These are phyloP conservation scores for Armadillidium nasatum DNA, from an alignment of 1,140 invertebrate genomes.

Conservation along the genomic window DNA sequence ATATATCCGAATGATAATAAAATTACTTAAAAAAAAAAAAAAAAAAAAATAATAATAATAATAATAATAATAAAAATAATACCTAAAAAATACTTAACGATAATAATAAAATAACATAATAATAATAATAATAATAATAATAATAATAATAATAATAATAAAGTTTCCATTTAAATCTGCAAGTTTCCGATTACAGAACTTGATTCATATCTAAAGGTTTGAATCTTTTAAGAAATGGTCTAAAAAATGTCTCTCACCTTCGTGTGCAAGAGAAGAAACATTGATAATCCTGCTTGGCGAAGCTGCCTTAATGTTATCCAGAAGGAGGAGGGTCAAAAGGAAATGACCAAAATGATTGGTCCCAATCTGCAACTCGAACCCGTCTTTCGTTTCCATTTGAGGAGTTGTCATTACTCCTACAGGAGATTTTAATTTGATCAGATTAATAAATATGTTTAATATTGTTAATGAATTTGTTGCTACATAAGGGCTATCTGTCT, in stretches of 20 bases:
- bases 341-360: conserved; percentile 50
- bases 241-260: too few species aligned
- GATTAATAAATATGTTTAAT: not conserved
- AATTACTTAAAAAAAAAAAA: too few species aligned
- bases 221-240: too few species aligned
- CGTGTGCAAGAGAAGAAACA: conserved; percentile 77
- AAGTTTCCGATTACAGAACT: not conserved
- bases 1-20: too few species aligned
- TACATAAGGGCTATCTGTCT: too few species aligned
- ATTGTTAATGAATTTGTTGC: too few species aligned
- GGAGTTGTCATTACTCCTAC: not conserved
- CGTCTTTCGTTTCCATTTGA: conserved; percentile 30
- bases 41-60: too few species aligned
- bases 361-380: not conserved
- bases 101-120: too few species aligned
- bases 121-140: too few species aligned
- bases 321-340: conserved; percentile 53
- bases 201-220: too few species aligned
- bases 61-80: too few species aligned
- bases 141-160: not conserved
- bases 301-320: conserved; percentile 52
- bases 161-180: not conserved
- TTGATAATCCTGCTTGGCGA: conserved; percentile 74
- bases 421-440: not conserved
- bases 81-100: too few species aligned